Evolutionary conservation across 1,140 invertebrate species (phyloP).

Genomic region (Lordiphosa stackelbergi): DNA sequence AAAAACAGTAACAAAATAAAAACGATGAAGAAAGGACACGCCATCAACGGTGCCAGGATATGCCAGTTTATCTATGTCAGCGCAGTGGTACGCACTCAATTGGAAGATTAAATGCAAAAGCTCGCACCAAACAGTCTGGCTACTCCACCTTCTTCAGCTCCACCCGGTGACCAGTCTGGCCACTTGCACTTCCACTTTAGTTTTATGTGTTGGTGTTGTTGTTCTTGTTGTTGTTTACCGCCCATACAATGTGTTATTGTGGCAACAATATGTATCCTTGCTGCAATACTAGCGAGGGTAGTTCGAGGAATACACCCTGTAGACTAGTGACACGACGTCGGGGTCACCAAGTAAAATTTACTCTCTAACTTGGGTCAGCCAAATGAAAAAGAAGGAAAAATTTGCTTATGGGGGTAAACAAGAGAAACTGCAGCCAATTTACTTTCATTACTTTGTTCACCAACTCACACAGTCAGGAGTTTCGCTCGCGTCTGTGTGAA

Average conservation of each 20-base stretch:
- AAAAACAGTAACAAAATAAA: slow-evolving; percentile 30
- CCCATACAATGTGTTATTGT: slow-evolving; percentile 27
- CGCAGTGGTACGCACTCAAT: slow-evolving; percentile 67
- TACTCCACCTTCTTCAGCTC: neutral
- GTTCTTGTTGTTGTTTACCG: slow-evolving; percentile 1
- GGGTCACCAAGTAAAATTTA: too few relatives aligned
- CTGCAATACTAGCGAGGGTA: neutral
- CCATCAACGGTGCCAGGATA: slow-evolving; percentile 41
- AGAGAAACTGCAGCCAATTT: too few relatives aligned
- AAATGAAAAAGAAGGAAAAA: too few relatives aligned
- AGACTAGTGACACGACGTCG: too few relatives aligned
- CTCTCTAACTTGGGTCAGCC: too few relatives aligned
- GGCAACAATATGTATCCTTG: slow-evolving; percentile 10
- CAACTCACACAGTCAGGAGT: too few relatives aligned
- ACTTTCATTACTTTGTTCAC: too few relatives aligned
- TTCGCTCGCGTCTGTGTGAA: too few relatives aligned
- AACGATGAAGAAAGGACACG: slow-evolving; percentile 17
- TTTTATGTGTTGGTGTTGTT: slow-evolving; percentile 48
- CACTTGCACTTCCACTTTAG: slow-evolving; percentile 40
- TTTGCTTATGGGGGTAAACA: too few relatives aligned
- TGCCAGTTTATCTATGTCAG: slow-evolving; percentile 72
- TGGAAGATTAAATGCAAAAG: slow-evolving; percentile 72
- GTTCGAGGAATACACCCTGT: too few relatives aligned
- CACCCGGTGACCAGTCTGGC: slow-evolving; percentile 8
- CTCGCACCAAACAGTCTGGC: slow-evolving; percentile 5